Percentiles rank a stretch among this genome's conserved stretches.
Evolutionary conservation across 2,888 invertebrate species (phyloP).

Genomic region (Lydus trimaculatus): DNA sequence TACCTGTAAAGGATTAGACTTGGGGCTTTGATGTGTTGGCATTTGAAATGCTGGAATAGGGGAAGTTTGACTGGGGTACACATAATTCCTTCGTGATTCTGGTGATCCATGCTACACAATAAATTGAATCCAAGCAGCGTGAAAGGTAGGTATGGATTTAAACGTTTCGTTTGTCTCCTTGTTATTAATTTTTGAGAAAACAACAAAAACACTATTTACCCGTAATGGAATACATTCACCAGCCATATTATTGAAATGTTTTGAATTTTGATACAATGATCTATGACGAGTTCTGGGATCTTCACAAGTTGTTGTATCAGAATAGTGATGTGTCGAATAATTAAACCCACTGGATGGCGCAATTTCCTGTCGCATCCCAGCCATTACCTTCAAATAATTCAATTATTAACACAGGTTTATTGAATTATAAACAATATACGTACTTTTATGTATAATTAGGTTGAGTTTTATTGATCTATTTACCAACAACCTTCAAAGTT

Average conservation of each 20-base stretch:
- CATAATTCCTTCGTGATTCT: constrained; percentile 67
- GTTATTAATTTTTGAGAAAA: constrained; percentile 18
- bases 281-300: constrained; percentile 67
- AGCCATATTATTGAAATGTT: constrained; percentile 57
- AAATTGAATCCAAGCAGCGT: constrained; percentile 49
- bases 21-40: constrained; percentile 67
- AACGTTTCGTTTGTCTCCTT: not conserved
- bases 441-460: not conserved
- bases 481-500: constrained; percentile 28
- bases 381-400: constrained; percentile 40
- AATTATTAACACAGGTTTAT: not conserved
- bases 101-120: constrained; percentile 71
- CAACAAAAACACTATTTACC: constrained; percentile 59
- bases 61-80: constrained; percentile 73
- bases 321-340: constrained; percentile 78
- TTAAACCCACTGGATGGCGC: constrained; percentile 80
- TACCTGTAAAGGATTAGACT: constrained; percentile 66
- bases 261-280: constrained; percentile 61
- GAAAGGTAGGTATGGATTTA: constrained; percentile 34
- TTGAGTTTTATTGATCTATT: constrained; percentile 29
- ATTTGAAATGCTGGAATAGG: constrained; percentile 72
- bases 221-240: constrained; percentile 70
- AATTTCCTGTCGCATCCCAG: constrained; percentile 48
- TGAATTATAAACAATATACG: constrained; percentile 15
- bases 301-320: constrained; percentile 78